phyloP scores from a whole-genome alignment of 1,140 invertebrate species.

The Leptinotarsa texana region DNA sequence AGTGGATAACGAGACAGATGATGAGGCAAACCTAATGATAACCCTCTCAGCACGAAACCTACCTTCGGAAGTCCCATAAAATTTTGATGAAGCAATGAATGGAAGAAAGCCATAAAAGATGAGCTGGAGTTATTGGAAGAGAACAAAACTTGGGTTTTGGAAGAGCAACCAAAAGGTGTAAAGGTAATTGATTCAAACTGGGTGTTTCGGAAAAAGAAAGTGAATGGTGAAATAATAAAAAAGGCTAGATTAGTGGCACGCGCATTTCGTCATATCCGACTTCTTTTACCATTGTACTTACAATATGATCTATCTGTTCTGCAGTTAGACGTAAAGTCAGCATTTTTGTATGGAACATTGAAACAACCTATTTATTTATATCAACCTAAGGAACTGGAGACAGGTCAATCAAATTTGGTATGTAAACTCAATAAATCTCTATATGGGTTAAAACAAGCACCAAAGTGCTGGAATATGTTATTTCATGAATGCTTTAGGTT shows the following conservation, averaged over 20 bases:
- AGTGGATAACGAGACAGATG: background rate
- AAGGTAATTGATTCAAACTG: conserved; percentile 31
- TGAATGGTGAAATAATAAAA: conserved; percentile 20
- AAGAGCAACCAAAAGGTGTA: background rate
- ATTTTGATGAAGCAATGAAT: conserved; percentile 29
- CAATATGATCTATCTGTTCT: conserved; percentile 13
- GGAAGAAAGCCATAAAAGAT: conserved; percentile 41
- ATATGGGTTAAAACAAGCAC: conserved; percentile 13
- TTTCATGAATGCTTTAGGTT: no score
- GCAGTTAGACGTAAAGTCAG: conserved; percentile 32
- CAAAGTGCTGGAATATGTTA: background rate
- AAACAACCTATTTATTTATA: conserved; percentile 28
- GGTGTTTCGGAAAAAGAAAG: conserved; percentile 28
- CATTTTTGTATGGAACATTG: conserved; percentile 29
- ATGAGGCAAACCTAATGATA: no score
- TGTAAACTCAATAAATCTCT: conserved; percentile 30
- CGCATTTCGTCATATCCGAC: no score
- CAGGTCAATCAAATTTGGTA: conserved; percentile 16
- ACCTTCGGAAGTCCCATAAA: conserved; percentile 10
- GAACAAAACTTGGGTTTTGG: conserved; percentile 31
- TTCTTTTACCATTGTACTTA: conserved; percentile 17
- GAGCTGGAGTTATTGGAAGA: conserved; percentile 29
- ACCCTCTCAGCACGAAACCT: conserved; percentile 4
- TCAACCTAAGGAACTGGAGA: conserved; percentile 20
- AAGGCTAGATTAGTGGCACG: conserved; percentile 34